These are phyloP conservation scores for Hyaena hyaena DNA, from an alignment of 2,113 vertebrate species.

Conservation along the genomic window DNA sequence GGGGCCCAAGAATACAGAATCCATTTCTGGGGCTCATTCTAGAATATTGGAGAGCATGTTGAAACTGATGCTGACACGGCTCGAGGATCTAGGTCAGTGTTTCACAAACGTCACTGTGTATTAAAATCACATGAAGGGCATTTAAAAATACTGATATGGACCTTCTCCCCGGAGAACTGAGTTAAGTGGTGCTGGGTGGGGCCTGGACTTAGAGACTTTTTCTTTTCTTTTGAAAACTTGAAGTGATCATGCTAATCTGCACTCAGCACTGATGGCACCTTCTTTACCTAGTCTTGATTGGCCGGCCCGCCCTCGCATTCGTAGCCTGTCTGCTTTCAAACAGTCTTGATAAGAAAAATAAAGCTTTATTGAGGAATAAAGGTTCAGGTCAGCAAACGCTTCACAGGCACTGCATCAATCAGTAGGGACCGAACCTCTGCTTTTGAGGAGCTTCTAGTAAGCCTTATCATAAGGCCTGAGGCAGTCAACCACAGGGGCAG, in stretches of 20 bases:
- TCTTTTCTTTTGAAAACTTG: slow-evolving; percentile 19
- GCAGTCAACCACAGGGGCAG: not conserved
- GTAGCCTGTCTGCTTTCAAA: not conserved
- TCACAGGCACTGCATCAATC: not conserved
- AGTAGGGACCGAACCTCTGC: not conserved
- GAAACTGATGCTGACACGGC: not conserved
- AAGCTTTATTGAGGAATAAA: not conserved
- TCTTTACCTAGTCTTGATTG: not conserved
- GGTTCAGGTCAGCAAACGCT: not conserved
- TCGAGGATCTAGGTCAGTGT: not conserved
- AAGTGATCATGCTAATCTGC: not conserved
- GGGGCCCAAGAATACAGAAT: not conserved
- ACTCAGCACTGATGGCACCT: not conserved
- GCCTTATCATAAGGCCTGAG: not conserved
- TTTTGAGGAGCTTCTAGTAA: not conserved
- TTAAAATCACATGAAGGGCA: not conserved
- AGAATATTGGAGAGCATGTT: not conserved
- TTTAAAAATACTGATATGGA: not conserved
- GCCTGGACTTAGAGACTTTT: not conserved
- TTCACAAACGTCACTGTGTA: not conserved
- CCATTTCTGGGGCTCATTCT: not conserved
- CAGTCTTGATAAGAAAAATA: not conserved
- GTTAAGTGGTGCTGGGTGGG: not conserved
- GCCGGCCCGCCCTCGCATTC: not conserved
- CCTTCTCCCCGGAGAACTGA: not conserved